These are phyloP conservation scores for Pachydiplax longipennis DNA, from an alignment of 2,888 invertebrate species.

Conservation along the genomic window DNA sequence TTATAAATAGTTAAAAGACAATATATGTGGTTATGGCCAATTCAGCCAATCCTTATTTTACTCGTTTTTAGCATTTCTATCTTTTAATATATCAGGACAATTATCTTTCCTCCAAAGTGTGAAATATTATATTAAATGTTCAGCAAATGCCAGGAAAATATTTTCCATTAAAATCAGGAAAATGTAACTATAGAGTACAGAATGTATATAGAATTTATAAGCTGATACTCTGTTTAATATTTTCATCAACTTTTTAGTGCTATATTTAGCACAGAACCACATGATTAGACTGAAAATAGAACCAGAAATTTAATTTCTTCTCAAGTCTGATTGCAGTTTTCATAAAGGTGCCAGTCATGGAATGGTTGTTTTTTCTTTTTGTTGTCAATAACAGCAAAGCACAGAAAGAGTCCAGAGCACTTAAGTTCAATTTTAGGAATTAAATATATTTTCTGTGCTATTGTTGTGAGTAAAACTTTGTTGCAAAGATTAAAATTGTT, in stretches of 20 bases:
- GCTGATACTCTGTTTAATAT: conserved; percentile 10
- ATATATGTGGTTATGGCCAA: background rate
- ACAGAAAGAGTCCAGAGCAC: conserved; percentile 41
- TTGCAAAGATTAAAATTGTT: conserved; percentile 9
- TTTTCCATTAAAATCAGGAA: background rate
- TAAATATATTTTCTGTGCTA: conserved; percentile 26
- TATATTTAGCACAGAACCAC: conserved; percentile 10
- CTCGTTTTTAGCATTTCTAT: background rate
- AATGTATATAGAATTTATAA: conserved; percentile 15
- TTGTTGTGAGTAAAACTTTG: conserved; percentile 9
- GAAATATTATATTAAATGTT: background rate
- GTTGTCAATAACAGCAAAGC: conserved; percentile 27
- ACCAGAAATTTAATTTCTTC: background rate
- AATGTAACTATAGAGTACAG: conserved; percentile 2
- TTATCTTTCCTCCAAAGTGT: background rate
- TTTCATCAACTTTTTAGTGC: conserved; percentile 28
- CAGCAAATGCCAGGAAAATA: background rate
- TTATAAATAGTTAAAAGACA: background rate
- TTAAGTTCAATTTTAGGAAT: conserved; percentile 21
- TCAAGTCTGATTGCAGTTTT: background rate
- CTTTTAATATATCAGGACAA: background rate
- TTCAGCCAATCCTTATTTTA: background rate
- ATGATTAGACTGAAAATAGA: background rate
- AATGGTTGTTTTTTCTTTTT: conserved; percentile 3
- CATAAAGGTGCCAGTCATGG: background rate